Evolutionary conservation across 2,113 vertebrate species (phyloP), one percentile per base, ranked within the genome.

Genomic region (Eretmodus cyanostictus): DNA sequence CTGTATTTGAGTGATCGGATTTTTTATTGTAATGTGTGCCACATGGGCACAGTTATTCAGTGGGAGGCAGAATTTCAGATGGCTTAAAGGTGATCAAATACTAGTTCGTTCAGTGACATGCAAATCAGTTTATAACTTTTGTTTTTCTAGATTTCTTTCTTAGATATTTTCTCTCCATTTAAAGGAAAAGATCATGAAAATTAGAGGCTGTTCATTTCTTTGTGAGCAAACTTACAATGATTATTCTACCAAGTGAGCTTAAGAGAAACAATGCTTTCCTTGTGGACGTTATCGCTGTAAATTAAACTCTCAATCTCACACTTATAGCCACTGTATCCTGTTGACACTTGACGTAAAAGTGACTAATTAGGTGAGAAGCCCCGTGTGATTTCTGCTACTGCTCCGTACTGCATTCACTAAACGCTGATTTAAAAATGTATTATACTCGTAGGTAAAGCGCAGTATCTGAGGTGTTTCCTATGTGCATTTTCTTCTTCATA

Each of bases 391-490:
- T 49, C 16, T 78, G 16, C 71, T 78, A 24, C 71, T 78, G 71
- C 71, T 76, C 9, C 1, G 1, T 49, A 31, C 24, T 49, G 1
- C 9, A 19, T 49, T 47, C 14, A 49, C 24, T 29, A 12, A 47
- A 76, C 3, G 0, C 16, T 19, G 71, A 31, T 31, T 49, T 49
- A 7, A 76, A 40, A 47, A 19, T 17, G 2, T 47, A 10, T 49
- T 29, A 3, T 17, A 29, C 24, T 19, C 1, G 3, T 1, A 31
- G 45, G 24, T 78, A 49, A 78, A 49, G 71, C 2, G 1, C 1
- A 19, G 24, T 19, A 31, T 29, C 71, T 49, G 9, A 49, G 13
- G 40, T 0, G 2, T 31, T 76, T 49, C 10, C 1, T 47, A 0
- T 5, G 14, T 76, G 40, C 9, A 4, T 76, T 76, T 47, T 68